These are phyloP conservation scores for Bemisia tabaci DNA, from an alignment of 1,140 invertebrate genomes.

Conservation along the genomic window DNA sequence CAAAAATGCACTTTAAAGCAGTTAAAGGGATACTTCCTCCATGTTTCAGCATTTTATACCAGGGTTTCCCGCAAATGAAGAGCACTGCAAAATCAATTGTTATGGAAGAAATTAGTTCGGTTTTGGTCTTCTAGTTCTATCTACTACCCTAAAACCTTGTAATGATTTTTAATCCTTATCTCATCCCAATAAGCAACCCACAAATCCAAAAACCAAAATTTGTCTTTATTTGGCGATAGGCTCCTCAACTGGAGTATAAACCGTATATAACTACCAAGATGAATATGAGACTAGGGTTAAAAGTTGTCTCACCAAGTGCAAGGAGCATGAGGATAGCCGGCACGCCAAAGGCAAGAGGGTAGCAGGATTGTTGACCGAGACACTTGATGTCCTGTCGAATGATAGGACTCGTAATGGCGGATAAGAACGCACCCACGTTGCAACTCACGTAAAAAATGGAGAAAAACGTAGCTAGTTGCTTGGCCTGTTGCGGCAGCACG, in stretches of 20 bases:
- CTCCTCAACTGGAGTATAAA: too few relatives aligned
- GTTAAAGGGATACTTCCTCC: conserved; percentile 68
- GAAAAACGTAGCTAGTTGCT: conserved; percentile 71
- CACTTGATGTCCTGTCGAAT: conserved; percentile 69
- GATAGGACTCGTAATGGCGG: conserved; percentile 77
- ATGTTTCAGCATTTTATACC: conserved; percentile 66
- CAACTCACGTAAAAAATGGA: conserved; percentile 90
- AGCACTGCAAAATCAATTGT: conserved; percentile 65
- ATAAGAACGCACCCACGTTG: conserved; percentile 80
- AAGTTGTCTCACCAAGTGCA: conserved; percentile 62
- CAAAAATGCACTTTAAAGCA: conserved; percentile 59
- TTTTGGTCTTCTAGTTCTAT: too few relatives aligned
- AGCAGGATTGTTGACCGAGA: conserved; percentile 68
- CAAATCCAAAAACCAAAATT: too few relatives aligned
- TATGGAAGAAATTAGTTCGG: too few relatives aligned
- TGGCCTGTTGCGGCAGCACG: conserved; percentile 55
- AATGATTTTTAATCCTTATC: too few relatives aligned
- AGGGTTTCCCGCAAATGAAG: conserved; percentile 57
- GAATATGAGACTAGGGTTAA: too few relatives aligned
- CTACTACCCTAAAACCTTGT: too few relatives aligned
- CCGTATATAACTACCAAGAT: too few relatives aligned
- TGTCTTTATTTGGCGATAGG: too few relatives aligned
- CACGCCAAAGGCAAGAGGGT: conserved; percentile 79
- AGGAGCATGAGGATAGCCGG: conserved; percentile 74
- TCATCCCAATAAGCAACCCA: too few relatives aligned